These are phyloP conservation scores for Falco punctatus DNA, from an alignment of 2,113 vertebrate species.

Conservation along the genomic window DNA sequence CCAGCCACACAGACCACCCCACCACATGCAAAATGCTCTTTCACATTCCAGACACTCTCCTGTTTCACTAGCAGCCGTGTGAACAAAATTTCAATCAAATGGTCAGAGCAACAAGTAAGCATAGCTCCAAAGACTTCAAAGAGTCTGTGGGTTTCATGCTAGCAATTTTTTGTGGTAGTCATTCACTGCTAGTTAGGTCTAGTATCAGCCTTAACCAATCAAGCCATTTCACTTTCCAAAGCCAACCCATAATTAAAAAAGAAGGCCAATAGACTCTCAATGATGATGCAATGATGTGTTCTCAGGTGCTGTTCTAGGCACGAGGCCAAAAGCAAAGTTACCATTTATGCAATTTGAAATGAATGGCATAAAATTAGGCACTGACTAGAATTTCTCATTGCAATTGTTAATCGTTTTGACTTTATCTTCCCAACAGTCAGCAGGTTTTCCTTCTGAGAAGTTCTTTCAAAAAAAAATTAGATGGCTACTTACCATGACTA, in stretches of 20 bases:
- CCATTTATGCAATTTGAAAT: constrained; percentile 35
- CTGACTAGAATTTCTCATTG: constrained; percentile 19
- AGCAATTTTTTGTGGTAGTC: constrained; percentile 38
- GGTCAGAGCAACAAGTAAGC: neutral
- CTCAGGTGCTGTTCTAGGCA: constrained; percentile 43
- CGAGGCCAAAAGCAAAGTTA: neutral
- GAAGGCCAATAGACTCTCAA: neutral
- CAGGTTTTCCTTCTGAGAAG: constrained; percentile 7
- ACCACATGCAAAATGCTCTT: neutral
- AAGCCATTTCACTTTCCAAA: constrained; percentile 32
- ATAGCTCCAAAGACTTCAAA: constrained; percentile 34
- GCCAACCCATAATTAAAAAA: constrained; percentile 25
- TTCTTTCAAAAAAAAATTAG: neutral
- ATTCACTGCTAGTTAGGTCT: neutral
- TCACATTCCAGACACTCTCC: neutral
- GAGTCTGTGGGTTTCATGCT: constrained; percentile 8
- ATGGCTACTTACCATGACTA: constrained; percentile 16
- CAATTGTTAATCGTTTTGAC: neutral
- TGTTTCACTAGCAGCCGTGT: neutral
- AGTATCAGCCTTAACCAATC: constrained; percentile 22
- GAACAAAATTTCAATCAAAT: neutral
- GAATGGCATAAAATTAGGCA: constrained; percentile 27
- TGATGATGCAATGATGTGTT: constrained; percentile 21
- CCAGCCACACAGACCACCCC: neutral
- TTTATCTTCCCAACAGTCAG: constrained; percentile 15